Base-by-base conservation (phyloP, 2,113 vertebrate genomes). In the Pontoporia blainvillei region DNA sequence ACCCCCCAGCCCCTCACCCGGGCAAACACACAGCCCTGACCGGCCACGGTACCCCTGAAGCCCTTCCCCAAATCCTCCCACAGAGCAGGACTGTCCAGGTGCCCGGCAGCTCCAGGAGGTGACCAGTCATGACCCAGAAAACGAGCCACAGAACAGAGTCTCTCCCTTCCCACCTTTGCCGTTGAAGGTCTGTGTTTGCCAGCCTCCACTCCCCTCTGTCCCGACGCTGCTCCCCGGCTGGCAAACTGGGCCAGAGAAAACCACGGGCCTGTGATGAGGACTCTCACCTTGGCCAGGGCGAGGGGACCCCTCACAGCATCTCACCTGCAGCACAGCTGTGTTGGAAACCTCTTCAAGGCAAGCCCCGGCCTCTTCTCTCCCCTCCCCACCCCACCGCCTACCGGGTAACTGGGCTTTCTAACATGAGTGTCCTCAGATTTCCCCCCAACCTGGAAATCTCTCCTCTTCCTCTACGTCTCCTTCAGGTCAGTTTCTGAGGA, bases 11-110 rank as follows among this genome's bases (percentile, higher is more conserved):
- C 39, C 27, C 61, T 44, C 15, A 8, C 7, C 4, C 3, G 44
- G 29, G 25, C 34, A 27, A 52, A 52, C 9, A 52, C 39, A 44
- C 57, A 21, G 29, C 6, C 49, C 83, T 31, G 61, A n/a, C 3
- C 0, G 0, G 17, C 57, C 66, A n/a, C 5, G 2, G 34, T 27
- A 34, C 85, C 85, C 39, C 34, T 0, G 8, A 62, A 39, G 1
- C 15, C 12, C 2, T 2, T 13, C 59, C 64, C 36, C n/a, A 21
- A 44, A 52, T 41, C 20, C 44, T 64, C 17, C 36, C 17, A 6
- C 21, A 44, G 36, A 29, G 12, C 5, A 36, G 59, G 18, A 57
- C 18, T 20, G 36, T 31, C 25, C 21, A 5, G 46, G 21, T 20
- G 39, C 18, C 36, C 67, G 66, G 78, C 31, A 34, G 13, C 46